Evolutionary conservation across 2,113 vertebrate species (phyloP).

Genomic region (Columba livia): DNA sequence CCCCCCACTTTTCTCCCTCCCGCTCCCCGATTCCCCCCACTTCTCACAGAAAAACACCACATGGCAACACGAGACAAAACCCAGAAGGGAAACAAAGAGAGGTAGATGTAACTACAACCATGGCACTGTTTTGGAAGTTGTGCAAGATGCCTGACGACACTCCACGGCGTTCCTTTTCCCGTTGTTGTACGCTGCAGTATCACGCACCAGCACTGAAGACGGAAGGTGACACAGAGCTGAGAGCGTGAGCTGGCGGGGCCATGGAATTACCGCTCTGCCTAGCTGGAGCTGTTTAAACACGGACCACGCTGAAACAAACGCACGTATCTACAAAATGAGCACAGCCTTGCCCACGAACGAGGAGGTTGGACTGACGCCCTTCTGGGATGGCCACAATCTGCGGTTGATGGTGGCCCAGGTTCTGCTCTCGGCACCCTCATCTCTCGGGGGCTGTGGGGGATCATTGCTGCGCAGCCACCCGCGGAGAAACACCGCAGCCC

Average conservation of each 20-base stretch:
- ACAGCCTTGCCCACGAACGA: not conserved
- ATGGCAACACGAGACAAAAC: slow-evolving; percentile 9
- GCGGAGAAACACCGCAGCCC: not conserved
- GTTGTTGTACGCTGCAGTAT: accelerated
- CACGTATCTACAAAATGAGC: not conserved
- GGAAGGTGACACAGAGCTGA: not conserved
- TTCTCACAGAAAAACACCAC: slow-evolving; percentile 15
- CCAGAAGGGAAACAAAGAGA: slow-evolving; percentile 59
- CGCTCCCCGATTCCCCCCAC: not conserved
- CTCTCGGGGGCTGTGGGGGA: not conserved
- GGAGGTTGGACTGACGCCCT: not conserved
- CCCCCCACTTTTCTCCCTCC: not conserved
- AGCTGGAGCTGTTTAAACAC: not conserved
- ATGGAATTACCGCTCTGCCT: not conserved
- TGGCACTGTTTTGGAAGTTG: not conserved
- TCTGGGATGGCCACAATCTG: not conserved
- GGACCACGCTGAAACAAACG: not conserved
- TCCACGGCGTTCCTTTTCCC: not conserved
- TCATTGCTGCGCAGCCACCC: not conserved
- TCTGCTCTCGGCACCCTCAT: not conserved
- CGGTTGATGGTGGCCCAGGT: not conserved
- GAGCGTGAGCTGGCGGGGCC: not conserved
- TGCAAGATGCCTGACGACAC: not conserved
- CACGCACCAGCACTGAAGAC: not conserved
- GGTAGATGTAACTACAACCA: slow-evolving; percentile 50